Conservation (phyloP, 2,888 invertebrate genomes). For the Agrotis clavis region DNA sequence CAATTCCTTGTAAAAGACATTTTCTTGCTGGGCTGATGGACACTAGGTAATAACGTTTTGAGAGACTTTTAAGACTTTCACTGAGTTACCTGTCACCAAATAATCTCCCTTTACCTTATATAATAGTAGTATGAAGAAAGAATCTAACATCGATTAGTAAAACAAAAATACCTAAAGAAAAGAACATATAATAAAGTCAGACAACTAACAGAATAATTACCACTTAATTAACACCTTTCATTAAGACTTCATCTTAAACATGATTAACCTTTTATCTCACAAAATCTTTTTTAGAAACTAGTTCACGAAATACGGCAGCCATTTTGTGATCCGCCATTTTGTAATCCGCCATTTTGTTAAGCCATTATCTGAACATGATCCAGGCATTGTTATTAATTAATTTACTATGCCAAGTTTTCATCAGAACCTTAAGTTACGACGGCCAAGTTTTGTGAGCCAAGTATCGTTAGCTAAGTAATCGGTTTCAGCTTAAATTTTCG, state of each 20-base stretch:
- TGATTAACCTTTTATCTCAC: conserved; percentile 3
- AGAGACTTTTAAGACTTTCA: too few relatives aligned
- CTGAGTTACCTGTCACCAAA: too few relatives aligned
- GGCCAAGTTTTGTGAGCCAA: conserved; percentile 24
- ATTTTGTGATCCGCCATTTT: conserved; percentile 16
- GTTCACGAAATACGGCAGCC: neutral
- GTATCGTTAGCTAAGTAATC: conserved; percentile 33
- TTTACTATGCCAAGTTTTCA: conserved; percentile 20
- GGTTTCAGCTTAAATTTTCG: conserved; percentile 25
- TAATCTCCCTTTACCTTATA: too few relatives aligned
- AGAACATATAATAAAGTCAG: conserved; percentile 17
- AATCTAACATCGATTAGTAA: conserved; percentile 1
- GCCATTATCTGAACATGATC: conserved; percentile 15
- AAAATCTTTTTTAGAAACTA: conserved; percentile 9
- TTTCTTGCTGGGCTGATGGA: too few relatives aligned
- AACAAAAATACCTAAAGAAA: conserved; percentile 1
- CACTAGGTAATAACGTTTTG: too few relatives aligned
- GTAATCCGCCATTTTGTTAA: conserved; percentile 8
- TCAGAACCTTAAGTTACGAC: conserved; percentile 13
- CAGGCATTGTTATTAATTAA: conserved; percentile 33
- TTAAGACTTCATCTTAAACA: conserved; percentile 7
- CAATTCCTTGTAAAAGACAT: too few relatives aligned
- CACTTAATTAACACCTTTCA: conserved; percentile 28
- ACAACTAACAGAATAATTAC: conserved; percentile 10
- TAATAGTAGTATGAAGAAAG: neutral